Base-by-base conservation (phyloP, 2,113 vertebrate genomes). In the Osmerus mordax region DNA sequence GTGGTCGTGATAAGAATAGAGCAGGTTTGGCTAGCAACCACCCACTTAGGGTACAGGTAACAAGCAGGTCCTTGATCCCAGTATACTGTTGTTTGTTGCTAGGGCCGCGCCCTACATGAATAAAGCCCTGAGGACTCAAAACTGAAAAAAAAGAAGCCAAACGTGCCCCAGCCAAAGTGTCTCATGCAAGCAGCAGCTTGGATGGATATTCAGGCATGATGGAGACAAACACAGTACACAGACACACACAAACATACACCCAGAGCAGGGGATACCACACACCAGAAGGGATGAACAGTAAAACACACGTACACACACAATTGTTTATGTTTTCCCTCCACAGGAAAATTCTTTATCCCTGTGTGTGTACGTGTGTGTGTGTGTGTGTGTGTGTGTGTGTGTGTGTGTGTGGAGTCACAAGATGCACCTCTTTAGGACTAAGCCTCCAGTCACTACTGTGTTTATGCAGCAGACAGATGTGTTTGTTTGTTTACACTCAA, bases 41-140 rank as follows among this genome's bases (percentile, higher is more conserved):
- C 21, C 56, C 7, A 6, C 32, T 36, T 36, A 7, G 32, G 32
- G 32, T 36, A 7, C 32, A 36, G 61, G 28, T 16, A 11, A 16
- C 4, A 14, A 16, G 61, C 61, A 28, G 14, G 32, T 36, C 32
- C 15, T 63, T 4, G 13, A 32, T 23, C 16, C 13, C 16, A 29
- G 61, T 32, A 15, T 70, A 58, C 23, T 19, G 68, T 41, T 9
- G 68, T 25, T 7, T 36, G 36, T 53, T 25, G 59, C 41, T 52
- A 41, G 69, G 14, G 25, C 71, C 74, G 75, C 79, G 65, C 82
- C 79, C 77, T 79, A 21, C 25, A 59, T 29, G 59, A 21, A 73
- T 21, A 47, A 32, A 47, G 13, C 62, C 54, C 68, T 61, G 65
- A 53, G 25, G 60, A 29, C 65, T 36, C 36, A 58, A 52, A 76